phyloP scores from a whole-genome alignment of 2,113 vertebrate genomes.

The Octodon degus region DNA sequence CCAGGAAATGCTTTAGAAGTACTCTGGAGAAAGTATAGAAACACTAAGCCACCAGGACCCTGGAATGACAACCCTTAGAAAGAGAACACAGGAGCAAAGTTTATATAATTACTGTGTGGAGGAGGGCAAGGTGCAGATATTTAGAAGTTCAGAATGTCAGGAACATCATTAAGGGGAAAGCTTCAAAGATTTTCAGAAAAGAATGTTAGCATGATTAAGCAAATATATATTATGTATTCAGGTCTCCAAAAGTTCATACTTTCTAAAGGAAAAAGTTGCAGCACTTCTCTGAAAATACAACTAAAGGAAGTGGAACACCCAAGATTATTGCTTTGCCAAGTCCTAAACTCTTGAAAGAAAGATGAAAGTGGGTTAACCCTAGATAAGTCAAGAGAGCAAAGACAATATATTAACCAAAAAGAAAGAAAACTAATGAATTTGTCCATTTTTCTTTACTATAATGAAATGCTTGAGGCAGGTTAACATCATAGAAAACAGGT shows the following conservation, averaged over 20 bases:
- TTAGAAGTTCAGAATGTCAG: not conserved
- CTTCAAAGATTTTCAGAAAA: not conserved
- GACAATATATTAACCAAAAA: not conserved
- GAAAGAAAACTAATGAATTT: not conserved
- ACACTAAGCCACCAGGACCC: not conserved
- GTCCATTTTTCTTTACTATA: not conserved
- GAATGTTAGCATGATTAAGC: not conserved
- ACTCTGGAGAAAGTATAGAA: not conserved
- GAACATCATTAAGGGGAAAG: not conserved
- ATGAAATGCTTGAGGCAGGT: not conserved
- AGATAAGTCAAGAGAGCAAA: constrained; percentile 25
- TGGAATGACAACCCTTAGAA: not conserved
- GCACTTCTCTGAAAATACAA: not conserved
- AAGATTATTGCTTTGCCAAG: not conserved
- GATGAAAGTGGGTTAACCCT: not conserved
- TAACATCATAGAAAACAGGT: not conserved
- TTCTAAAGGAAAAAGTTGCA: not conserved
- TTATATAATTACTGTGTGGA: not conserved
- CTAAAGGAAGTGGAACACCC: not conserved
- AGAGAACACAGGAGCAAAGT: not conserved
- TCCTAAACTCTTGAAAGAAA: not conserved
- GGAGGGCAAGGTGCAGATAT: not conserved
- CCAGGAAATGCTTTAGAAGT: constrained; percentile 21
- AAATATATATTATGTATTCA: not conserved
- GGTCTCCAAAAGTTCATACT: not conserved